Conservation (phyloP, 2,797 vertebrate genomes). For the Hydrophis major region DNA sequence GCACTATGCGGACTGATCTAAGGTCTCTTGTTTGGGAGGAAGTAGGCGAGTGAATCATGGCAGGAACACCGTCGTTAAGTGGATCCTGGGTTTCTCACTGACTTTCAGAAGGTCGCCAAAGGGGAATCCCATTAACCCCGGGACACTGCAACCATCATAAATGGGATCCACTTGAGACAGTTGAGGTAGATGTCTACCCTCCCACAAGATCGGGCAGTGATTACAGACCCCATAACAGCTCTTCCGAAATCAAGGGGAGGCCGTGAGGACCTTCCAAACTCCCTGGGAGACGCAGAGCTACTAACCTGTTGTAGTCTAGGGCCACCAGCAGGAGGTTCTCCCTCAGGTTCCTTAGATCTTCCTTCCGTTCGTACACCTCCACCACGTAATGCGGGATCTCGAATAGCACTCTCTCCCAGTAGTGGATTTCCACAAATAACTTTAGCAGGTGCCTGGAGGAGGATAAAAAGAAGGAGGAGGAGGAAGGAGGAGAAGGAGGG, state of each 20-base stretch:
- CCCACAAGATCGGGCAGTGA: background rate
- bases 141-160: too few relatives aligned
- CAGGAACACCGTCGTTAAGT: too few relatives aligned
- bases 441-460: slow-evolving; percentile 73
- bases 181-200: background rate
- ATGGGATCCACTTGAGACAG: too few relatives aligned
- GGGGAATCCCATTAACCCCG: too few relatives aligned
- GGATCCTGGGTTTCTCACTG: too few relatives aligned
- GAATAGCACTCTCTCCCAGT: slow-evolving; percentile 81
- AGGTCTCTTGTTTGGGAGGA: background rate
- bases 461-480: background rate
- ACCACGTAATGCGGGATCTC: slow-evolving; percentile 79
- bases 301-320: slow-evolving; percentile 84
- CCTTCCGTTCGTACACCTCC: slow-evolving; percentile 74
- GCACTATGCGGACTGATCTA: accelerated
- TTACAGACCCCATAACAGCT: background rate
- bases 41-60: background rate
- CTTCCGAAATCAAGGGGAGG: background rate
- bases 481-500: too few relatives aligned
- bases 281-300: background rate
- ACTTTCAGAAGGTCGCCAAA: too few relatives aligned
- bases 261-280: background rate
- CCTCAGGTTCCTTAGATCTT: slow-evolving; percentile 76
- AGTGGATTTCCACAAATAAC: slow-evolving; percentile 81
- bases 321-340: slow-evolving; percentile 79